These are phyloP conservation scores for Bombus sylvicola DNA, from an alignment of 1,140 invertebrate genomes.

Conservation along the genomic window DNA sequence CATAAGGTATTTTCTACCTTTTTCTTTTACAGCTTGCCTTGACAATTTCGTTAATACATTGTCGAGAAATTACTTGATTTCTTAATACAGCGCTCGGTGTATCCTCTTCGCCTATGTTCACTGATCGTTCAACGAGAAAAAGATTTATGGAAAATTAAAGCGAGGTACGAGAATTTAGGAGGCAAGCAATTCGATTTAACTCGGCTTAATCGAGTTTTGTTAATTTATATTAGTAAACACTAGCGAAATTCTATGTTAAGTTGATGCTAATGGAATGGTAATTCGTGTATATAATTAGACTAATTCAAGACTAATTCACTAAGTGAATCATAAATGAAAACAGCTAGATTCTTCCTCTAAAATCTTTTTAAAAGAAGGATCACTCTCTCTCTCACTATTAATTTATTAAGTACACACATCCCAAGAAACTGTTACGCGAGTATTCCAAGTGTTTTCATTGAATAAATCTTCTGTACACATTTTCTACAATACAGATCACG, in stretches of 20 bases:
- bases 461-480: no score
- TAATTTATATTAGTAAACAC: neutral
- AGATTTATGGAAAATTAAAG: neutral
- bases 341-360: neutral
- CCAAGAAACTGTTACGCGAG: no score
- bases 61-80: neutral
- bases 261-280: neutral
- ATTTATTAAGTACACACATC: no score
- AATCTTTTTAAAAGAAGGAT: neutral
- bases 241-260: no score
- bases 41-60: neutral
- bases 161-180: neutral
- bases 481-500: neutral
- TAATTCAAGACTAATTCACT: no score
- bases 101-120: no score
- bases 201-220: neutral
- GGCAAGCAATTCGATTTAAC: neutral
- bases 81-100: no score
- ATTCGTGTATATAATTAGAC: neutral
- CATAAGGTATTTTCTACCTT: fast-evolving
- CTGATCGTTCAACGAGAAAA: neutral
- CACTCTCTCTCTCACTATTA: no score
- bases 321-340: neutral
- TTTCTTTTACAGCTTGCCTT: neutral
- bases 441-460: no score